Evolutionary conservation across 2,113 vertebrate species (phyloP).

Genomic region (Pachycephala philippinensis): DNA sequence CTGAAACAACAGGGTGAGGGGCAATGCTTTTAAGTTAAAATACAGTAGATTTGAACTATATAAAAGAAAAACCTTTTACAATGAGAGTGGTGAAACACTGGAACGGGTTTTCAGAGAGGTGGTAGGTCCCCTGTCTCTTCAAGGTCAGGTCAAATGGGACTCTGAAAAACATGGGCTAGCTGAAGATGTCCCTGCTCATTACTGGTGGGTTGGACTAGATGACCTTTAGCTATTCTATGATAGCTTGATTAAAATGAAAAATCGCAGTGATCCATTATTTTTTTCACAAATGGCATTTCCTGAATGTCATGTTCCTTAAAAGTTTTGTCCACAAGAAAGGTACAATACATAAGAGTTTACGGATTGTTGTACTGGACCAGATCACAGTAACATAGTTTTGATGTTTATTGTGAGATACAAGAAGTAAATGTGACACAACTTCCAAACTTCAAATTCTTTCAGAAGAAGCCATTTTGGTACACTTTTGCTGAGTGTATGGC

Average conservation of each 20-base stretch:
- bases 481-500: not conserved
- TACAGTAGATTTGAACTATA: not conserved
- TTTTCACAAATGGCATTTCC: not conserved
- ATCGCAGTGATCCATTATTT: not conserved
- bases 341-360: not conserved
- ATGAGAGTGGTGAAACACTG: not conserved
- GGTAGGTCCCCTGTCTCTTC: not conserved
- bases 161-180: not conserved
- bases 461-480: not conserved
- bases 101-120: fast-evolving
- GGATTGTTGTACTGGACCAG: not conserved
- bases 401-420: not conserved
- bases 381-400: not conserved
- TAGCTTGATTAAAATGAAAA: not conserved
- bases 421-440: not conserved
- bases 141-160: not conserved
- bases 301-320: not conserved
- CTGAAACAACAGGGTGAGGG: not conserved
- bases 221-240: not conserved
- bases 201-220: not conserved
- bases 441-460: not conserved
- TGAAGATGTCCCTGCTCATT: not conserved
- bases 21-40: not conserved
- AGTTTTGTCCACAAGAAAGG: not conserved
- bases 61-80: not conserved